Percentiles rank a stretch among this genome's conserved stretches.
Evolutionary conservation across 2,888 invertebrate genomes (phyloP).

Genomic region (Cerceris ruficornis): DNA sequence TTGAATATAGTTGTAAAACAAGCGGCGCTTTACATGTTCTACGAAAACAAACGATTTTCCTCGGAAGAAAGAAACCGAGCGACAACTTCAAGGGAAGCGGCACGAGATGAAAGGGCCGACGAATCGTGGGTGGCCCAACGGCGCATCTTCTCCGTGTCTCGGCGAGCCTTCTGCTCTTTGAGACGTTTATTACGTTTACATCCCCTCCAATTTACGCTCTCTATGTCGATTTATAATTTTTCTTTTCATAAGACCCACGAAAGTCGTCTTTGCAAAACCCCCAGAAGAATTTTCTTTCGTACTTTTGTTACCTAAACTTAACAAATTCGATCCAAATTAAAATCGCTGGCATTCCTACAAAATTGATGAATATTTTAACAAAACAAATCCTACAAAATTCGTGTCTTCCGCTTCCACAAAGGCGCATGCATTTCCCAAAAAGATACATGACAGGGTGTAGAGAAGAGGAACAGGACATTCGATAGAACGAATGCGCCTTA

Average conservation of each 20-base stretch:
- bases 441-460: background rate
- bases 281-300: too few species aligned
- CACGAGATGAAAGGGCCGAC: constrained; percentile 59
- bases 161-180: constrained; percentile 26
- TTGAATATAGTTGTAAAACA: background rate
- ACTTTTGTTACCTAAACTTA: too few species aligned
- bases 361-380: too few species aligned
- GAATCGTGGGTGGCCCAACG: constrained; percentile 62
- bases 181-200: constrained; percentile 45
- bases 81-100: constrained; percentile 53
- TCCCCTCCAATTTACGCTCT: constrained; percentile 9
- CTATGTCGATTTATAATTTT: constrained; percentile 1
- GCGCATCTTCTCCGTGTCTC: constrained; percentile 47
- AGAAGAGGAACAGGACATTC: constrained; percentile 19
- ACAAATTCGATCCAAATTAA: too few species aligned
- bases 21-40: constrained; percentile 54
- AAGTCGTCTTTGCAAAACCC: background rate
- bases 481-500: constrained; percentile 73
- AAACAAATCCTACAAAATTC: too few species aligned
- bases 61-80: constrained; percentile 42
- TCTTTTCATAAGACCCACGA: background rate
- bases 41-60: constrained; percentile 59
- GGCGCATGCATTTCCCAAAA: too few species aligned
- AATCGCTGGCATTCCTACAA: too few species aligned
- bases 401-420: too few species aligned